Evolutionary conservation across 2,888 invertebrate genomes (phyloP).

Genomic region (Drosophila mulleri): DNA sequence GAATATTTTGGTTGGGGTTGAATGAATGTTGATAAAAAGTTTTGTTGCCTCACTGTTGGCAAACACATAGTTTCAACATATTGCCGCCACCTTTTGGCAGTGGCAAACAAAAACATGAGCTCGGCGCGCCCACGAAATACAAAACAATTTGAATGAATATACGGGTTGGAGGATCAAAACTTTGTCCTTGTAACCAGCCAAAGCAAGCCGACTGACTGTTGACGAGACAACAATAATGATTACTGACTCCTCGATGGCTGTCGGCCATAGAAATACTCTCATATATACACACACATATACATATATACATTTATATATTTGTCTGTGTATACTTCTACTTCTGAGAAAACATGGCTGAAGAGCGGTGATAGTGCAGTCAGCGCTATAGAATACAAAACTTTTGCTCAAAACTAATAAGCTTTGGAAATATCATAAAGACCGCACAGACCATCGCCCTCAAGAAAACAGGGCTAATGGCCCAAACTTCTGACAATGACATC

Average conservation of each 20-base stretch:
- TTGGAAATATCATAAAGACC: slow-evolving; percentile 57
- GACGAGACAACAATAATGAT: slow-evolving; percentile 60
- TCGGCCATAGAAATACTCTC: slow-evolving; percentile 13
- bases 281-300: slow-evolving; percentile 1
- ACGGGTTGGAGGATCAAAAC: slow-evolving; percentile 45
- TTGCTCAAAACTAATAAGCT: slow-evolving; percentile 67
- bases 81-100: slow-evolving; percentile 51
- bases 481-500: slow-evolving; percentile 45
- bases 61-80: slow-evolving; percentile 46
- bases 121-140: slow-evolving; percentile 53
- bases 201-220: slow-evolving; percentile 34
- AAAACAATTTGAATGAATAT: slow-evolving; percentile 72
- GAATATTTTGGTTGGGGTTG: slow-evolving; percentile 22
- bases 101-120: slow-evolving; percentile 32
- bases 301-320: slow-evolving; percentile 2
- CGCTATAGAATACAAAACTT: slow-evolving; percentile 50
- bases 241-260: slow-evolving; percentile 50
- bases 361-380: slow-evolving; percentile 32
- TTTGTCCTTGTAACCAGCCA: slow-evolving; percentile 56
- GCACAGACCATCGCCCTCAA: slow-evolving; percentile 30
- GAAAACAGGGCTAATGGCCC: slow-evolving; percentile 44
- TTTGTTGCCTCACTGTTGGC: slow-evolving; percentile 22
- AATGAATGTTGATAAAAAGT: slow-evolving; percentile 52
- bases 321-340: background rate
- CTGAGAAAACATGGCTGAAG: background rate